Evolutionary conservation across 2,888 invertebrate genomes (phyloP).

Genomic region (Polydesmus complanatus): DNA sequence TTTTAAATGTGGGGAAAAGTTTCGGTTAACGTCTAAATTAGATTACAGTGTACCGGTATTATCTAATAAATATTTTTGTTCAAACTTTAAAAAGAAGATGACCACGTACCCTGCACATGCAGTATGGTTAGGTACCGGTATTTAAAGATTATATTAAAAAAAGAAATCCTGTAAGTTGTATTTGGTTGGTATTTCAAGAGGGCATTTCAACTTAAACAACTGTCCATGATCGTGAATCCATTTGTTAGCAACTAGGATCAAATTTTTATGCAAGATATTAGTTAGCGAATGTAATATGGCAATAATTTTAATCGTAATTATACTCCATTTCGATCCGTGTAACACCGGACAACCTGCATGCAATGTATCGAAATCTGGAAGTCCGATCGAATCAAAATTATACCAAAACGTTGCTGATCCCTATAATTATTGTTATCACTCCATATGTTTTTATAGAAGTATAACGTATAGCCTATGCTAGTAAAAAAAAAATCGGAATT

Average conservation of each 20-base stretch:
- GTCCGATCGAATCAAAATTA: background rate
- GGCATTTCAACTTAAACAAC: background rate
- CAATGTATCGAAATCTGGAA: background rate
- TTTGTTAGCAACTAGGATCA: slow-evolving; percentile 8
- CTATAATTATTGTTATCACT: background rate
- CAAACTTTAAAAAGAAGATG: too few species aligned
- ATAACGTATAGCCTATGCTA: too few species aligned
- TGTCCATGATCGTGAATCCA: background rate
- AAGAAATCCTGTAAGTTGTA: too few species aligned
- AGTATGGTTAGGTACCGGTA: too few species aligned
- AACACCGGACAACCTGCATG: slow-evolving; percentile 7
- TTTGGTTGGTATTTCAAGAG: too few species aligned
- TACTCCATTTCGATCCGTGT: slow-evolving; percentile 10
- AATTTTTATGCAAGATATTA: background rate
- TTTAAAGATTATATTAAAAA: too few species aligned
- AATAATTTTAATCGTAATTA: background rate
- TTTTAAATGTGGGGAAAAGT: too few species aligned
- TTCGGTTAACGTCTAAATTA: too few species aligned
- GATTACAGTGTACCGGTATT: too few species aligned
- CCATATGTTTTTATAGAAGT: background rate
- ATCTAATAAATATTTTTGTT: too few species aligned
- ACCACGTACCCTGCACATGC: too few species aligned
- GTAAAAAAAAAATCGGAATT: background rate
- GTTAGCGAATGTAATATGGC: background rate
- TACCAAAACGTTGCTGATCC: slow-evolving; percentile 10